Conservation (phyloP, 2,113 vertebrate species). For the Phylloscopus trochiloides region DNA sequence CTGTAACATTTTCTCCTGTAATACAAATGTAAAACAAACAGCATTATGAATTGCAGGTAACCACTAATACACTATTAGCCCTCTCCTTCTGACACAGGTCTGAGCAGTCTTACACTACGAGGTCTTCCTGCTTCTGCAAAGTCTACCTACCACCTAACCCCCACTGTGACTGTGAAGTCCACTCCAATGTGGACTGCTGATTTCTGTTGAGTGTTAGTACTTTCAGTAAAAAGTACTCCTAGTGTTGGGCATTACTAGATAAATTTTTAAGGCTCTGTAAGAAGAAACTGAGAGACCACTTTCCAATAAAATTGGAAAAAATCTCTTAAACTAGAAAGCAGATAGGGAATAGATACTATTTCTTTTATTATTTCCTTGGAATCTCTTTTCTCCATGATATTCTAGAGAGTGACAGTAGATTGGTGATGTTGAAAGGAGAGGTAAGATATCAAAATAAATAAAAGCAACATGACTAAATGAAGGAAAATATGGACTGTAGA, state of each 20-base stretch:
- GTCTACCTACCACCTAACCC: neutral
- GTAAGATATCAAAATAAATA: neutral
- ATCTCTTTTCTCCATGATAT: neutral
- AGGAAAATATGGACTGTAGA: neutral
- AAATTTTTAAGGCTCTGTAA: neutral
- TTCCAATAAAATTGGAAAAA: neutral
- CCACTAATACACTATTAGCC: neutral
- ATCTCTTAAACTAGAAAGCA: neutral
- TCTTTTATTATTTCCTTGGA: neutral
- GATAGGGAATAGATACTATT: neutral
- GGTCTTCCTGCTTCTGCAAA: neutral
- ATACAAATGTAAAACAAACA: neutral
- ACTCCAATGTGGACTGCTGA: neutral
- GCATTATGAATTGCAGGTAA: neutral
- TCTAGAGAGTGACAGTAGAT: neutral
- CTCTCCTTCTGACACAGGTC: neutral
- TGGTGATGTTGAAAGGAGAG: neutral
- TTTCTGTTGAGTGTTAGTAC: neutral
- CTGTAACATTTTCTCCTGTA: constrained; percentile 58
- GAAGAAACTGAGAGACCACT: neutral
- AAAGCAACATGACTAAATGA: neutral
- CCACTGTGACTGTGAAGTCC: neutral
- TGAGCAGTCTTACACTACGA: neutral
- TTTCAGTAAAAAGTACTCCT: neutral
- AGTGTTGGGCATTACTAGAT: neutral